Conservation (phyloP, 2,797 vertebrate species). For the Protonibea diacanthus region DNA sequence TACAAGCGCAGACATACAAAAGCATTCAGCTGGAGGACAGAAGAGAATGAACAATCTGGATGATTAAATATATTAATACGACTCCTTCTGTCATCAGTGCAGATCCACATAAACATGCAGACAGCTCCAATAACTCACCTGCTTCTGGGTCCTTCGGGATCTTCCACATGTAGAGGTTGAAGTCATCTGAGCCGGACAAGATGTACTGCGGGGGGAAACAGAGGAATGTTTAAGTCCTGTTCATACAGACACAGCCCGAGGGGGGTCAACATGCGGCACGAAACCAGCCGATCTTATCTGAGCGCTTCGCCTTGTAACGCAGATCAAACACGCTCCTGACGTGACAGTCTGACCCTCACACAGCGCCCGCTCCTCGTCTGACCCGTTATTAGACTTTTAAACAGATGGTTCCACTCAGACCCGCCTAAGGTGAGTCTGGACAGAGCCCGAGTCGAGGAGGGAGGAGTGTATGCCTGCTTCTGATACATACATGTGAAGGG, state of each 20-base stretch:
- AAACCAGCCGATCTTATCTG: constrained; percentile 40
- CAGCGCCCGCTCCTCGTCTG: constrained; percentile 45
- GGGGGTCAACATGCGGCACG: constrained; percentile 7
- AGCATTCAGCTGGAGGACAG: neutral
- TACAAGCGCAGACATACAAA: neutral
- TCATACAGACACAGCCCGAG: neutral
- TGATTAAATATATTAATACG: neutral
- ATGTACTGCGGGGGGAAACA: constrained; percentile 89
- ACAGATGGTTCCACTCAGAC: constrained; percentile 68
- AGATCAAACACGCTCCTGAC: constrained; percentile 41
- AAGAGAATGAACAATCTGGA: neutral
- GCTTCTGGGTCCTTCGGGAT: constrained; percentile 97
- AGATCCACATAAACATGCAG: constrained; percentile 11
- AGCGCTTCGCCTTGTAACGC: constrained; percentile 3
- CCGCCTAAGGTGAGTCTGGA: constrained; percentile 35
- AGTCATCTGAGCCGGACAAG: constrained; percentile 98
- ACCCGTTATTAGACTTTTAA: constrained; percentile 35
- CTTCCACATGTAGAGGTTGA: constrained; percentile 99
- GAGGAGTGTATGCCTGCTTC: neutral
- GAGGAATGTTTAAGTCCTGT: constrained; percentile 28
- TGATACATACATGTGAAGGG: neutral
- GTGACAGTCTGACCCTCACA: constrained; percentile 42
- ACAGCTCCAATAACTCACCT: constrained; percentile 83
- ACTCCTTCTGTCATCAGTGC: neutral
- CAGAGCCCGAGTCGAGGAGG: neutral